Base-by-base conservation (phyloP, 2,888 invertebrate genomes). In the Halocaridina rubra region DNA sequence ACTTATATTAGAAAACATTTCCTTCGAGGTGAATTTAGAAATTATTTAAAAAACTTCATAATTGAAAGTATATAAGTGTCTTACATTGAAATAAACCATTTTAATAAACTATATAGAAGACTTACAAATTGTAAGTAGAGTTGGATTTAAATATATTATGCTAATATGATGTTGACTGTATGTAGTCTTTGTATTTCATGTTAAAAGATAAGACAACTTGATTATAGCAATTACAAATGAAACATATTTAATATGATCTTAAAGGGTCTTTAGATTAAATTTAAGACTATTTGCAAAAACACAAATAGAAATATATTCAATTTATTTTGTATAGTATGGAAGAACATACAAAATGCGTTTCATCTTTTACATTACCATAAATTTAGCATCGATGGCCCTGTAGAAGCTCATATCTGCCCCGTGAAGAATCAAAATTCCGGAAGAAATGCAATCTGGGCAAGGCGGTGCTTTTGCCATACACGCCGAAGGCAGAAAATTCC, bases 401-500 rank as follows among this genome's bases (percentile, higher is more conserved):
- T 59, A 82, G 86, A 88, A 88, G 0, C 84, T 71, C 16, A 81
- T 80, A 24, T 88, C 88, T n/a, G 88, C 76, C 3, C 88, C 88
- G 57, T 88, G 88, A 7, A 88, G 69, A 30, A 84, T 61, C 16
- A 80, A 19, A 30, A 88, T 88, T 32, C 88, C 88, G 10, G 57
- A 39, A 0, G 84, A 72, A n/a, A 80, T 4, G 57, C 88, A 88
- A 29, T 84, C 81, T 0, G 64, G 33, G 29, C 88, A 88, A 1
- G 39, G 19, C 1, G 84, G 84, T 2, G 78, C 86, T 24, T n/a
- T 29, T 7, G 1, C 8, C 39, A 78, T 69, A 59, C 88, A 88
- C 2, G 84, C 69, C 0, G 86, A 81, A 5, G 81, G 80, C 2
- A 71, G 7, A 30, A 88, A 88, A 59, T 86, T 84, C 80, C 85